Conservation (phyloP, 2,113 vertebrate genomes). For the Aix galericulata region DNA sequence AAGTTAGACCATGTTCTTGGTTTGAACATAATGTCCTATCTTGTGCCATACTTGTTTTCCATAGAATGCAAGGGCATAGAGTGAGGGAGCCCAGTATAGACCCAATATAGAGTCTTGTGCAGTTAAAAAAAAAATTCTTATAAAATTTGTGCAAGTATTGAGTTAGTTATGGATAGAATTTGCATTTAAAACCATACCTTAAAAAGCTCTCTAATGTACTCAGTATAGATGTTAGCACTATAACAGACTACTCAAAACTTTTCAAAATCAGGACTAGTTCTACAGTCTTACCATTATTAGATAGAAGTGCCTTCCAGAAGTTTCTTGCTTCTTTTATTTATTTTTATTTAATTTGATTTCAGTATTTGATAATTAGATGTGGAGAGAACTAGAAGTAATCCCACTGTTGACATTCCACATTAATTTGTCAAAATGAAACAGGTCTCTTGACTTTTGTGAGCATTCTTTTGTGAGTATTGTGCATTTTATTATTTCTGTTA, state of each 20-base stretch:
- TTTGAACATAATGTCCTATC: neutral
- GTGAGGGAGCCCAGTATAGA: neutral
- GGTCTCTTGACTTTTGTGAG: neutral
- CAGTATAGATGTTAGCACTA: neutral
- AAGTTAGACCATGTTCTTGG: neutral
- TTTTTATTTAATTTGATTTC: neutral
- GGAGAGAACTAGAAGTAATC: neutral
- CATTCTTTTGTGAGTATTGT: neutral
- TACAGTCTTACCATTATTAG: neutral
- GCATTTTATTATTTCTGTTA: neutral
- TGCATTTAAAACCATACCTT: neutral
- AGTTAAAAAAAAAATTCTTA: too few species aligned
- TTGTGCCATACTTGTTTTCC: neutral
- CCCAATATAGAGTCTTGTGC: neutral
- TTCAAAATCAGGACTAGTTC: neutral
- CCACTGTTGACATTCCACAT: neutral
- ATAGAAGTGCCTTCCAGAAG: neutral
- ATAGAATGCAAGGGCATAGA: neutral
- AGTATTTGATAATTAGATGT: neutral
- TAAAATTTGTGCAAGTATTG: neutral
- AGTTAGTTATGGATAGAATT: neutral
- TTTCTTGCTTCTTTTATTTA: neutral
- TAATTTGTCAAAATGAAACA: neutral
- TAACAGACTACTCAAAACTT: neutral
- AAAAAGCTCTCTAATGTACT: neutral